phyloP scores from a whole-genome alignment of 2,888 invertebrate genomes.

The Marasmarcha lunaedactyla region DNA sequence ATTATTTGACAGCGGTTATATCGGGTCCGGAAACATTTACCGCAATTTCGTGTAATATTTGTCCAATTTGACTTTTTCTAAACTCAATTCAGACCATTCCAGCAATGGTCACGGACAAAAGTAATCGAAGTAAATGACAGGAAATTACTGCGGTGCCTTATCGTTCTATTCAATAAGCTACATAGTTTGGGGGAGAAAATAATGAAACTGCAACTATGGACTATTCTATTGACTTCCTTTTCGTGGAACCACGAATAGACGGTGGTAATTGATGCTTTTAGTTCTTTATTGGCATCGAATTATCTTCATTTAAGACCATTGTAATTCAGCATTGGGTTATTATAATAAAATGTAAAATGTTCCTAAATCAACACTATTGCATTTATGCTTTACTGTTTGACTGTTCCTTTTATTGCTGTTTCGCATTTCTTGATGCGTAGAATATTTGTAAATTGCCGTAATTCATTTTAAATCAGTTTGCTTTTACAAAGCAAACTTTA shows the following conservation, averaged over 20 bases:
- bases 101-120: slow-evolving; percentile 40
- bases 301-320: too few relatives aligned
- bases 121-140: slow-evolving; percentile 62
- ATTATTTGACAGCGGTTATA: slow-evolving; percentile 19
- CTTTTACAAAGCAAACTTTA: too few relatives aligned
- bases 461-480: too few relatives aligned
- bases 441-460: too few relatives aligned
- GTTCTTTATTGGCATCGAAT: too few relatives aligned
- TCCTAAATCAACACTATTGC: too few relatives aligned
- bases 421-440: too few relatives aligned
- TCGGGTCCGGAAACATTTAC: slow-evolving; percentile 26
- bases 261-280: too few relatives aligned
- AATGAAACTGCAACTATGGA: slow-evolving; percentile 62
- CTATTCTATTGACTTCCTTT: slow-evolving; percentile 16
- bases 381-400: too few relatives aligned
- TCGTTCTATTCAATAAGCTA: slow-evolving; percentile 65
- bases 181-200: slow-evolving; percentile 40
- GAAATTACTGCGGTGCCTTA: slow-evolving; percentile 65
- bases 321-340: too few relatives aligned
- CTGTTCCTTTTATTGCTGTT: too few relatives aligned
- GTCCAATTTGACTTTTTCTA: not conserved
- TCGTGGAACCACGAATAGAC: slow-evolving; percentile 5
- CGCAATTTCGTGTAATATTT: not conserved
- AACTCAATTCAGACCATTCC: slow-evolving; percentile 16
- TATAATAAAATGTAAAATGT: too few relatives aligned